phyloP scores from a whole-genome alignment of 64 coral and sea anemone species.

The Porites australiensis region DNA sequence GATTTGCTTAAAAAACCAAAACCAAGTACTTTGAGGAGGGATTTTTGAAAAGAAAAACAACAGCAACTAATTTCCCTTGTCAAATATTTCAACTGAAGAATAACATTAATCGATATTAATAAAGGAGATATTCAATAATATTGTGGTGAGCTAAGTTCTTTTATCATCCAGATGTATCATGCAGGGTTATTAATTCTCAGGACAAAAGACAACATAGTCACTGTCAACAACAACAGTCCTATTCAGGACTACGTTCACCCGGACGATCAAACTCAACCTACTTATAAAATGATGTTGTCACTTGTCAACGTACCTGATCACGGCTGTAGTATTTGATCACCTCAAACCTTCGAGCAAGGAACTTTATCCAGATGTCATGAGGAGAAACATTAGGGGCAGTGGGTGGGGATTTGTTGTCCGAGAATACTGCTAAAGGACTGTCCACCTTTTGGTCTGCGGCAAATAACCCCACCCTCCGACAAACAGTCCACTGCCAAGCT shows the following conservation, averaged over 20 bases:
- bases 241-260: too few relatives aligned
- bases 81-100: too few relatives aligned
- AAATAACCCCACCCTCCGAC: conserved; percentile 91
- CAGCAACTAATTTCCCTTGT: background rate
- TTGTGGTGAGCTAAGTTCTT: too few relatives aligned
- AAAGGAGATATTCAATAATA: too few relatives aligned
- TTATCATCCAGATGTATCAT: too few relatives aligned
- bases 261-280: background rate
- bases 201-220: too few relatives aligned
- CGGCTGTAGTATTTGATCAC: conserved; percentile 92
- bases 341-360: conserved; percentile 90
- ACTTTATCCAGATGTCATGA: conserved; percentile 98
- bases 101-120: too few relatives aligned
- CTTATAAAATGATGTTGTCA: background rate
- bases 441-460: conserved; percentile 63
- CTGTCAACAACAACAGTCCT: too few relatives aligned
- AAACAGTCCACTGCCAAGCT: conserved; percentile 98
- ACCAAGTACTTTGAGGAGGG: too few relatives aligned
- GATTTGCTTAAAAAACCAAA: too few relatives aligned
- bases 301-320: conserved; percentile 75
- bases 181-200: too few relatives aligned
- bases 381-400: conserved; percentile 81
- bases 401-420: conserved; percentile 81
- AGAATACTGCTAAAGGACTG: conserved; percentile 87
- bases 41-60: too few relatives aligned